Percentiles rank a stretch among this genome's conserved stretches.
Evolutionary conservation across 2,113 vertebrate genomes (phyloP).

Genomic region (Eidolon helvum): DNA sequence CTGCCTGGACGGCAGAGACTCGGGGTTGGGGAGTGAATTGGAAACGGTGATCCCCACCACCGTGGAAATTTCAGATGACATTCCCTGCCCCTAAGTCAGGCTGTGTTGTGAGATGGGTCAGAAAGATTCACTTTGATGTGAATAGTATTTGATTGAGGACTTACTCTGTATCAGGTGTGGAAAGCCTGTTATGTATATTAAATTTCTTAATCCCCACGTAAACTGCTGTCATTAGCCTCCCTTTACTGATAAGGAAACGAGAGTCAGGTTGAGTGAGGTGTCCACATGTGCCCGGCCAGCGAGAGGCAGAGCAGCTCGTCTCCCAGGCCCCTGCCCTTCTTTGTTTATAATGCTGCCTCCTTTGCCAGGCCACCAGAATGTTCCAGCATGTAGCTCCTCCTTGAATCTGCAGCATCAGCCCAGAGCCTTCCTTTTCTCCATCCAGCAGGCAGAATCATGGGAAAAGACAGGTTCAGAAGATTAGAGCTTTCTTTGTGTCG

Average conservation of each 20-base stretch:
- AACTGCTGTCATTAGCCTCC: not conserved
- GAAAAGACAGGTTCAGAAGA: not conserved
- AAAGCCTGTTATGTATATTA: not conserved
- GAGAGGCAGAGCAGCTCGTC: not conserved
- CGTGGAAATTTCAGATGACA: not conserved
- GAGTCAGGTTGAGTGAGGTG: not conserved
- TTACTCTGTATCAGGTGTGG: accelerated
- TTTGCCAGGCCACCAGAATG: accelerated
- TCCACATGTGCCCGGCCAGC: not conserved
- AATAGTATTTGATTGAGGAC: not conserved
- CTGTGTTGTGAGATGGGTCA: not conserved
- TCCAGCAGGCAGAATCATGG: not conserved
- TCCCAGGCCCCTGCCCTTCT: not conserved
- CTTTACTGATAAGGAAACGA: not conserved
- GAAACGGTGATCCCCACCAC: not conserved
- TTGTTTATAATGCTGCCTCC: accelerated
- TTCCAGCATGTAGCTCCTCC: not conserved
- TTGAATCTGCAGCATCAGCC: not conserved
- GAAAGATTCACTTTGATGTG: not conserved
- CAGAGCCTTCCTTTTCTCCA: accelerated
- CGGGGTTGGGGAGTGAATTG: not conserved
- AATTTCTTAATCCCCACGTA: not conserved
- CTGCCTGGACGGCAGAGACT: not conserved
- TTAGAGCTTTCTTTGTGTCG: not conserved
- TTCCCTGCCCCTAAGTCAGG: not conserved